Evolutionary conservation across 2,888 invertebrate genomes (phyloP).

Genomic region (Adineta ricciae): DNA sequence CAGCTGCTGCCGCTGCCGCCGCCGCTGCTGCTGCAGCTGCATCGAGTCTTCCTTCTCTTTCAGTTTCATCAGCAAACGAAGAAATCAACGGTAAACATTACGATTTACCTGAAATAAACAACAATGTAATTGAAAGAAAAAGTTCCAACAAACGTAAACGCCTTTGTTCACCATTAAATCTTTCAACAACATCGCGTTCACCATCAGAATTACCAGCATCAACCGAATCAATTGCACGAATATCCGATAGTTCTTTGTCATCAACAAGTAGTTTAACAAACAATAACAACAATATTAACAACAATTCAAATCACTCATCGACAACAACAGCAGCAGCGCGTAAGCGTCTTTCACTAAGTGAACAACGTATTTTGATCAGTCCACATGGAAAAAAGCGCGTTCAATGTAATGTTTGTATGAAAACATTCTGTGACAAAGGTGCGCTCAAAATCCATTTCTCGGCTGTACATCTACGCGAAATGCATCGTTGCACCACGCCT

Average conservation of each 20-base stretch:
- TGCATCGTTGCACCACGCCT: constrained; percentile 97
- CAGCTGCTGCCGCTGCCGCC: not conserved
- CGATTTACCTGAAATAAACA: constrained; percentile 2
- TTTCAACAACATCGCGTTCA: constrained; percentile 10
- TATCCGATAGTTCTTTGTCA: constrained; percentile 15
- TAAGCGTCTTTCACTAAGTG: constrained; percentile 27
- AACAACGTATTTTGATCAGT: constrained; percentile 32
- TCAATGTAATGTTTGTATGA: constrained; percentile 91
- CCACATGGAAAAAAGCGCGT: constrained; percentile 69
- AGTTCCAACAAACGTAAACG: not conserved
- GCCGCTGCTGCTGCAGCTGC: not conserved
- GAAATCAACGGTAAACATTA: not conserved
- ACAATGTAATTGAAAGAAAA: constrained; percentile 7
- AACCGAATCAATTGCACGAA: not conserved
- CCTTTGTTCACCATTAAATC: not conserved
- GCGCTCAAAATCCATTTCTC: constrained; percentile 97
- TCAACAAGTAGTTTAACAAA: constrained; percentile 9
- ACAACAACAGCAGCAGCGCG: not conserved
- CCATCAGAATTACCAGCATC: not conserved
- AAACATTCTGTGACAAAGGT: constrained; percentile 99
- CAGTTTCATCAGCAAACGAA: not conserved
- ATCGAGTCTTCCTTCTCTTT: not conserved
- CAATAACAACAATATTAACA: not conserved
- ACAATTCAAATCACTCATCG: not conserved
- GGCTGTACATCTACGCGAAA: constrained; percentile 87